These are phyloP conservation scores for Stegophylla sp. DNA, from an alignment of 2,888 invertebrate species.

Conservation along the genomic window DNA sequence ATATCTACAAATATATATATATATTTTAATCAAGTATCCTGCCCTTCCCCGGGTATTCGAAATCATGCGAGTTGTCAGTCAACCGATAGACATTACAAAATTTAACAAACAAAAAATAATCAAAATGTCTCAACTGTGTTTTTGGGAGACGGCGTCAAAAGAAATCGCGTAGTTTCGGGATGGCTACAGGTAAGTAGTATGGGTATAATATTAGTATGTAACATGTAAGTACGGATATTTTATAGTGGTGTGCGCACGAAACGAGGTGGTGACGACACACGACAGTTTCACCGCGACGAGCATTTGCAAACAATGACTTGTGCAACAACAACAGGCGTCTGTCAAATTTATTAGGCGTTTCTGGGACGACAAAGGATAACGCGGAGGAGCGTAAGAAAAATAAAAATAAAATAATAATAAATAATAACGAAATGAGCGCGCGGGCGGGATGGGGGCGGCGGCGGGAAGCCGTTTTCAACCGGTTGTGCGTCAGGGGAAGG, in stretches of 20 bases:
- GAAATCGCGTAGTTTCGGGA: constrained; percentile 14
- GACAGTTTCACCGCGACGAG: neutral
- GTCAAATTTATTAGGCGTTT: constrained; percentile 59
- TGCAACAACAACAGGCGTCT: constrained; percentile 58
- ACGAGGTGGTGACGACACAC: neutral
- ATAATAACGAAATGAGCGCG: neutral
- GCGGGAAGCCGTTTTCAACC: constrained; percentile 46
- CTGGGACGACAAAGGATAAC: constrained; percentile 53
- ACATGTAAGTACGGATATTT: too few relatives aligned
- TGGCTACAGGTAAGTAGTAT: neutral
- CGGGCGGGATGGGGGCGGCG: neutral
- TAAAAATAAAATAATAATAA: constrained; percentile 3
- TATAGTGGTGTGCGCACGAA: neutral
- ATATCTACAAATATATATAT: too few relatives aligned
- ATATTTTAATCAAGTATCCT: too few relatives aligned
- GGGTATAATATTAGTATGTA: neutral
- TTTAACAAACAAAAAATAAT: too few relatives aligned
- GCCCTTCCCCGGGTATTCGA: too few relatives aligned
- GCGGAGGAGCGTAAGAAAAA: neutral
- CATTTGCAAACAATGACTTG: constrained; percentile 59
- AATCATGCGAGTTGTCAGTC: too few relatives aligned
- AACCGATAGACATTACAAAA: too few relatives aligned
- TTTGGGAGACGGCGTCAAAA: constrained; percentile 19
- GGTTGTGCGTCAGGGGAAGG: neutral
- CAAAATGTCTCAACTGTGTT: too few relatives aligned